Conservation (phyloP, 2,113 vertebrate species). For the Pycnonotus jocosus region DNA sequence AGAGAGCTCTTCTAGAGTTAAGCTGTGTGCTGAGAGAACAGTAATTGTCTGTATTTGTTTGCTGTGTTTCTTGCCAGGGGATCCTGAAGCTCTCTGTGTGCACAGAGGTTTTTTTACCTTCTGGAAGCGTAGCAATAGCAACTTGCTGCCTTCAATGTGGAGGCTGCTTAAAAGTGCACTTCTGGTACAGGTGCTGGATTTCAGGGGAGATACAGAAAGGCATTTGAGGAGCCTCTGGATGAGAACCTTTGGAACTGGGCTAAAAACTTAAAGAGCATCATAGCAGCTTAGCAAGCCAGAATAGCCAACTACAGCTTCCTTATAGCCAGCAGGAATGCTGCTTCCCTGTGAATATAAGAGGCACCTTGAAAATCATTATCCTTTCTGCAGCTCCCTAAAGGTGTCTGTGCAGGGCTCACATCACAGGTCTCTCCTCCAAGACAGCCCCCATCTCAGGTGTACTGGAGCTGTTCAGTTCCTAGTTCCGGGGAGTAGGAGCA, state of each 20-base stretch:
- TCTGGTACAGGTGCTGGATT: neutral
- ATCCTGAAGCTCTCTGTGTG: neutral
- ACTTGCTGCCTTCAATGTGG: neutral
- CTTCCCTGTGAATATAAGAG: neutral
- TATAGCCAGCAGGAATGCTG: neutral
- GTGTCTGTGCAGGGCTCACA: neutral
- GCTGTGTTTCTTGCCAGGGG: neutral
- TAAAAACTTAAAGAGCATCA: neutral
- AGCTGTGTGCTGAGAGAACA: neutral
- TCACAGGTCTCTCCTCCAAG: neutral
- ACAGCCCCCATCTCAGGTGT: neutral
- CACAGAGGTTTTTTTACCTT: neutral
- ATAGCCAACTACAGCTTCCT: neutral
- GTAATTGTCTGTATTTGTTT: neutral
- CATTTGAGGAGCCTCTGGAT: neutral
- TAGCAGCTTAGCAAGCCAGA: neutral
- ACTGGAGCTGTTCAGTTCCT: neutral
- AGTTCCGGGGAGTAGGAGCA: neutral
- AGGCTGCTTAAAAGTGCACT: neutral
- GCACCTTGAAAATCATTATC: neutral
- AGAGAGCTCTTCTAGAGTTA: neutral
- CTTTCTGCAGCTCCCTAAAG: neutral
- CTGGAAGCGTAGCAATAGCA: neutral
- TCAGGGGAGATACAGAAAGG: neutral
- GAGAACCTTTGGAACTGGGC: neutral